Percentiles rank a stretch among this genome's conserved stretches.
Evolutionary conservation across 1,140 invertebrate genomes (phyloP).

Genomic region (Drosophila bocqueti): DNA sequence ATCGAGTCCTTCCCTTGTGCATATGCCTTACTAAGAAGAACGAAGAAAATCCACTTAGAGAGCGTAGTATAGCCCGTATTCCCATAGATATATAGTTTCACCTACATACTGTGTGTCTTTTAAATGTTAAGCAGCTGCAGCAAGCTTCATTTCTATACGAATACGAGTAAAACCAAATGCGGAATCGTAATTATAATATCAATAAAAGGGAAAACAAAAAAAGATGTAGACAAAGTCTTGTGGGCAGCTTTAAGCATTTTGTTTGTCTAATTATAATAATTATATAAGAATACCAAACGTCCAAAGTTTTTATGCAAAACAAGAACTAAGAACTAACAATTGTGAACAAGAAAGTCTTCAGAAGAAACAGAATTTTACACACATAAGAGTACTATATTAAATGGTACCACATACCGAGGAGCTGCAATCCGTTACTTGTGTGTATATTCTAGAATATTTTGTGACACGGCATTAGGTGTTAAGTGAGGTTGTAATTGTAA

Average conservation of each 20-base stretch:
- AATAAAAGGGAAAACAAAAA: background rate
- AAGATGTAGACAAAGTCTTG: conserved; percentile 71
- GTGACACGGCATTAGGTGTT: conserved; percentile 39
- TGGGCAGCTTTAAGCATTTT: conserved; percentile 76
- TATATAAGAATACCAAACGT: conserved; percentile 76
- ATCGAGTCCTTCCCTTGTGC: conserved; percentile 70
- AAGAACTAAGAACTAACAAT: conserved; percentile 71
- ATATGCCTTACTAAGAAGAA: conserved; percentile 61
- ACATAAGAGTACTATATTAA: conserved; percentile 37
- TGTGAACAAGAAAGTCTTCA: conserved; percentile 82
- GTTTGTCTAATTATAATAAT: conserved; percentile 56
- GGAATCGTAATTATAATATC: conserved; percentile 27
- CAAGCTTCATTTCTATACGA: conserved; percentile 47
- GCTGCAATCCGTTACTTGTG: conserved; percentile 12
- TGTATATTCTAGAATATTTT: conserved; percentile 37
- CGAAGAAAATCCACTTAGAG: conserved; percentile 15
- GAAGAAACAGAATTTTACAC: conserved; percentile 46
- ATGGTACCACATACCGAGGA: conserved; percentile 20
- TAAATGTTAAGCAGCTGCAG: conserved; percentile 66
- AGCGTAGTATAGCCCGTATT: conserved; percentile 28
- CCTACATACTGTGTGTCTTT: conserved; percentile 76
- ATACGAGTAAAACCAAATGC: conserved; percentile 23
- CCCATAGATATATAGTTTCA: conserved; percentile 63
- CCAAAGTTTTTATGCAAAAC: conserved; percentile 69
- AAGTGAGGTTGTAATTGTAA: conserved; percentile 59